Evolutionary conservation across 2,888 invertebrate genomes (phyloP).

Genomic region (Branchipolynoe longqiensis): DNA sequence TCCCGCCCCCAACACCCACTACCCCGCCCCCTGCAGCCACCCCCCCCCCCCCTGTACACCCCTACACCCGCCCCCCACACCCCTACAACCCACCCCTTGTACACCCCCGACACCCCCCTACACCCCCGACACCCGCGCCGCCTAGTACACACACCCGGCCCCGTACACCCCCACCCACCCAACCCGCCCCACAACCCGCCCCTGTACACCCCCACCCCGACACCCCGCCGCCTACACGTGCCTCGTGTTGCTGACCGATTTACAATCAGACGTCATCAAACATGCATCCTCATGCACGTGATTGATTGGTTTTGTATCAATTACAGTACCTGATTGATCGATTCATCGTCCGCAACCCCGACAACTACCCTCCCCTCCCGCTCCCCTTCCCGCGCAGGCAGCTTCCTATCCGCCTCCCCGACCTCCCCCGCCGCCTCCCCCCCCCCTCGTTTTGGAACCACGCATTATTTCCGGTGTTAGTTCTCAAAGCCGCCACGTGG

Average conservation of each 20-base stretch:
- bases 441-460: conserved; percentile 1
- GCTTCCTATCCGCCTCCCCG: not conserved
- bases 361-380: not conserved
- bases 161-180: not conserved
- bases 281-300: not conserved
- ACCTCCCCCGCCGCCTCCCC: not conserved
- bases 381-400: not conserved
- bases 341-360: conserved; percentile 3
- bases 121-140: not conserved
- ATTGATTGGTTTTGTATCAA: conserved; percentile 44
- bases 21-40: not conserved
- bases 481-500: conserved; percentile 14
- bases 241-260: conserved; percentile 18
- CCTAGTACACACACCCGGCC: too few relatives aligned
- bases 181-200: not conserved
- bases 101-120: too few relatives aligned
- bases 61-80: not conserved
- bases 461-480: conserved; percentile 32
- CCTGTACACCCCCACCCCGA: conserved; percentile 1
- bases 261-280: conserved; percentile 25
- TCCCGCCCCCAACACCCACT: too few relatives aligned
- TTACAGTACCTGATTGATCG: conserved; percentile 34
- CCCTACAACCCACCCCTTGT: conserved; percentile 1
- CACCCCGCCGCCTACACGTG: conserved; percentile 11
- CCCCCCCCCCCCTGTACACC: not conserved